Base-by-base conservation (phyloP, 2,888 invertebrate species). In the Gibbula magus region DNA sequence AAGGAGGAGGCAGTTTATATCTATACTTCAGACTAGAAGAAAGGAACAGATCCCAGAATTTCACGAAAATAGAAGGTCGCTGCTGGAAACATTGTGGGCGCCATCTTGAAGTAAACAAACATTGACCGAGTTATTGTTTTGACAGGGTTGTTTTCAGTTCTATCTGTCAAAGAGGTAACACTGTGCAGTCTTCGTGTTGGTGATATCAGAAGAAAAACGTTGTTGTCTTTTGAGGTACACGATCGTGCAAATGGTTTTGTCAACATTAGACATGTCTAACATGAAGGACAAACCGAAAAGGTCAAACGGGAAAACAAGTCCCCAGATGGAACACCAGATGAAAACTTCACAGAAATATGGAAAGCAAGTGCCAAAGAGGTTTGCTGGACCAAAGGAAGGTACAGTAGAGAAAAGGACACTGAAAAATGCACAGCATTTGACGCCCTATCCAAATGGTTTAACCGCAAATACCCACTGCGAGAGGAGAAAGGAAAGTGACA, bases 181-280 rank as follows among this genome's bases (percentile, higher is more conserved):
- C 39, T 35, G 35, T 70, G 35, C 32, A 70, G 70, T 35, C 16
- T 35, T 39, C n/a, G 35, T 70, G 70, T 20, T 35, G 70, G 35
- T 39, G 29, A 70, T 16, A 32, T 35, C 20, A 18, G 70, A 18
- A 25, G 39, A 20, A 20, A 35, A 10, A 35, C 35, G 29, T 35
- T 32, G 4, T 70, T 70, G 39, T 16, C 35, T 35, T 16, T 70
- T 70, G 32, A 20, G 10, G 70, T 70, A 8, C n/a, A 8, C 35
- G 70, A 70, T 70, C 70, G 16, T 53, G 54, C 56, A 78, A 78
- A 78, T 78, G 78, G 78, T 78, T 54, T 51, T 78, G 74, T 78
- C 78, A 73, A 78, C 73, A 73, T 39, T 56, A 10, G 56, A 25
- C 56, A 78, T 78, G 78, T 70, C 78, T 20, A 78, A 56, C 52